Evolutionary conservation across 1,140 invertebrate genomes (phyloP).

Genomic region (Ceratoteleas bidentatus): DNA sequence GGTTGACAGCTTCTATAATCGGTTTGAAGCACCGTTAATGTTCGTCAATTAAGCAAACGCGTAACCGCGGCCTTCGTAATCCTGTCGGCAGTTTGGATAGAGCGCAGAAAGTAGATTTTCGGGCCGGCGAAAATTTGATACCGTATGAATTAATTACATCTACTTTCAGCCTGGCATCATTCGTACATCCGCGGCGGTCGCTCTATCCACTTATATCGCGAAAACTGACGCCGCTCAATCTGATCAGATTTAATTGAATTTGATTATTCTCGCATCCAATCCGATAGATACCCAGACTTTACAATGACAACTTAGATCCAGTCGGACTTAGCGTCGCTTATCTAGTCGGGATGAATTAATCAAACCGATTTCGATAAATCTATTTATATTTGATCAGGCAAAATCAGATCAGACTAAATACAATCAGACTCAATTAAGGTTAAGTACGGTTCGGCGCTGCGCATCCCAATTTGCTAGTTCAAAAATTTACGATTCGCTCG

Average conservation of each 20-base stretch:
- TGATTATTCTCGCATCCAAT: conserved; percentile 1
- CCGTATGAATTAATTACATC: too few relatives aligned
- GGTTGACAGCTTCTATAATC: too few relatives aligned
- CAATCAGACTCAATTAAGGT: neutral
- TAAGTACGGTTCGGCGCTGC: too few relatives aligned
- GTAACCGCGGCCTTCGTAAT: too few relatives aligned
- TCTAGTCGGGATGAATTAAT: conserved; percentile 1
- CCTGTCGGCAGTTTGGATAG: too few relatives aligned
- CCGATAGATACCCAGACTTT: neutral
- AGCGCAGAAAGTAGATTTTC: too few relatives aligned
- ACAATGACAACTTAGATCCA: conserved; percentile 7
- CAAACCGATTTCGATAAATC: neutral
- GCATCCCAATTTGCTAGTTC: too few relatives aligned
- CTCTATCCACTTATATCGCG: neutral
- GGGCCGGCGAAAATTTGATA: too few relatives aligned
- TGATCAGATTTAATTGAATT: conserved; percentile 3
- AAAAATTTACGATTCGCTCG: too few relatives aligned
- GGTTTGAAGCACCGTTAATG: too few relatives aligned
- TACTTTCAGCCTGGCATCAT: too few relatives aligned
- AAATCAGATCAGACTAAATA: conserved; percentile 7
- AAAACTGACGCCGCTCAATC: neutral
- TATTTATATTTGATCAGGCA: conserved; percentile 5
- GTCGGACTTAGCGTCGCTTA: conserved; percentile 1
- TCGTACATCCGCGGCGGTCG: neutral
- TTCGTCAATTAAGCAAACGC: too few relatives aligned